Conservation (phyloP, 2,797 vertebrate genomes). For the Masticophis lateralis region DNA sequence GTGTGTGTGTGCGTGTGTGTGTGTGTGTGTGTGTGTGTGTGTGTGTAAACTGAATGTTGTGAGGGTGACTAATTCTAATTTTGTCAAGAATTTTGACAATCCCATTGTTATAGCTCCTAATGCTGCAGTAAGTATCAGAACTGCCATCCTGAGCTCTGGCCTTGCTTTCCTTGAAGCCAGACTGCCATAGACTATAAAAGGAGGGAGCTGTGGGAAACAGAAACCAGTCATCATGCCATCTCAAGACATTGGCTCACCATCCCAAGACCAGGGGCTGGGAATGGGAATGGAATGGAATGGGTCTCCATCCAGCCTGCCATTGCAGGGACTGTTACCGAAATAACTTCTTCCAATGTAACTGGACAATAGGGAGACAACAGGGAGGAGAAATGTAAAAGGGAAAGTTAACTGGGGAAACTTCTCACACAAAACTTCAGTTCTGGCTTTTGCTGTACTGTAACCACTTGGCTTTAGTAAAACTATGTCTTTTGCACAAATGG, state of each 20-base stretch:
- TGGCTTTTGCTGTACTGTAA: not conserved
- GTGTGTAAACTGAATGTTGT: not conserved
- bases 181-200: not conserved
- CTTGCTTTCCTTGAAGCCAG: not conserved
- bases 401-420: not conserved
- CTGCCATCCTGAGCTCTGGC: not conserved
- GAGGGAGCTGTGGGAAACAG: not conserved
- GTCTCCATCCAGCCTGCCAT: not conserved
- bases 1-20: too few relatives aligned
- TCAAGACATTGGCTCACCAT: not conserved
- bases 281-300: not conserved
- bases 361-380: not conserved
- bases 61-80: not conserved
- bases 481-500: not conserved
- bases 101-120: not conserved
- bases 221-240: not conserved
- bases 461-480: not conserved
- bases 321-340: not conserved
- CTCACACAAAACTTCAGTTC: not conserved
- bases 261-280: not conserved
- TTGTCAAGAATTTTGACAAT: not conserved
- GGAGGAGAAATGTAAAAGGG: not conserved
- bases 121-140: not conserved
- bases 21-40: too few relatives aligned
- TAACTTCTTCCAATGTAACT: not conserved